Base-by-base conservation (phyloP, 1,140 invertebrate species). In the Odontomachus brunneus region DNA sequence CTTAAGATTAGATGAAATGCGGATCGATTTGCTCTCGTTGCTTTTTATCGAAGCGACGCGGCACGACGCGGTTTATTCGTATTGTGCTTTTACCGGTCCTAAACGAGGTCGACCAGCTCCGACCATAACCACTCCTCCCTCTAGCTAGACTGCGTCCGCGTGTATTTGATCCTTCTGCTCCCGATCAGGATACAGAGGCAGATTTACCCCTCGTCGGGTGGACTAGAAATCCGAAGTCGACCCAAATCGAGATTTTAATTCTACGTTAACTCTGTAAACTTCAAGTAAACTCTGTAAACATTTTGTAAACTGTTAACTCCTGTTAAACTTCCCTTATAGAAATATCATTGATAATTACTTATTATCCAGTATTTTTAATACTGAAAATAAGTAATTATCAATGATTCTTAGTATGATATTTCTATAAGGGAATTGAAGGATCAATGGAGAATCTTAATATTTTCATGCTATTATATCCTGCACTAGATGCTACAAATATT, bases 101-200 rank as follows among this genome's bases (percentile, higher is more conserved):
- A 92, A 93, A 92, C 91, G 91, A 93, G 92, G 91, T 92, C 92
- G 90, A 91, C 89, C 91, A 67, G 91, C 90, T 89, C 71, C 85
- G 82, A 84, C 75, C 80, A 60, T 84, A 90, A 90, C 91, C 91
- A 91, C 91, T 90, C 90, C 91, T 91, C 89, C 89, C 89, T 88
- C 53, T 89, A 11, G 88, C 90, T 88, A 86, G 86, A 88, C 62
- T 57, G 51, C 22, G 69, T 59, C 59, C 69, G 51, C 14, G 53
- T 84, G 65, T 82, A 66, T 89, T 87, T 87, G 87, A 87, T 87
- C 88, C 86, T 74, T 73, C 51, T 65, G 81, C 82, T 84, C 75
- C 60, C 26, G 82, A 84, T 80, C 33, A 14, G 65, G 33, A 17
- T 53, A 44, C 22, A 44, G 74, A 67, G 51, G 55, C 11, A 38